phyloP scores from a whole-genome alignment of 2,888 invertebrate genomes.

The Polydesmus complanatus region DNA sequence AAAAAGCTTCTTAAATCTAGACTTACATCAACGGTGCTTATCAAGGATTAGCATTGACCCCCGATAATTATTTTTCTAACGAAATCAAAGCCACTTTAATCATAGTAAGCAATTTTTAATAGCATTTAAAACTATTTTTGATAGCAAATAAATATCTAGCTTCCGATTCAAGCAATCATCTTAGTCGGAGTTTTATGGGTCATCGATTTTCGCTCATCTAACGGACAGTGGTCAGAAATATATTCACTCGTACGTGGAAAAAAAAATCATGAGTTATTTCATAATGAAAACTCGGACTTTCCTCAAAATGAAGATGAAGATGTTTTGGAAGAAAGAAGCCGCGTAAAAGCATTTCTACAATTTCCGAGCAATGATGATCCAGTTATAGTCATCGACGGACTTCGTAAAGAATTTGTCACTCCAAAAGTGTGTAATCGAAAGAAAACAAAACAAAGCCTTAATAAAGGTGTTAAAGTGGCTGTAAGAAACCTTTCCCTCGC shows the following conservation, averaged over 20 bases:
- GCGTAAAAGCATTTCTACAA: slow-evolving; percentile 22
- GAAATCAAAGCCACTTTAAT: slow-evolving; percentile 54
- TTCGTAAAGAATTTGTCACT: slow-evolving; percentile 52
- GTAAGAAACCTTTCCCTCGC: slow-evolving; percentile 58
- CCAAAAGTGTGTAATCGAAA: slow-evolving; percentile 29
- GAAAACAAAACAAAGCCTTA: slow-evolving; percentile 25
- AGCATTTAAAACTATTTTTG: neutral
- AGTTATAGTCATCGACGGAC: slow-evolving; percentile 21
- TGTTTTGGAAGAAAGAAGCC: slow-evolving; percentile 47
- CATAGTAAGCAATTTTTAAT: slow-evolving; percentile 13
- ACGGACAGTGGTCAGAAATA: slow-evolving; percentile 11
- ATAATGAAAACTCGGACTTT: slow-evolving; percentile 30
- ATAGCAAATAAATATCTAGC: slow-evolving; percentile 2
- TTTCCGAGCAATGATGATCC: neutral
- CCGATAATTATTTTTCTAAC: slow-evolving; percentile 52
- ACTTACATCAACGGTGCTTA: too few relatives aligned
- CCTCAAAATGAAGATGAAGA: slow-evolving; percentile 58
- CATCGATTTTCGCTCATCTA: slow-evolving; percentile 13
- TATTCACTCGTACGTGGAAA: neutral
- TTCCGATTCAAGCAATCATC: slow-evolving; percentile 14
- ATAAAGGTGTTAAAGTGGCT: slow-evolving; percentile 42
- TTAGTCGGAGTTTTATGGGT: slow-evolving; percentile 8
- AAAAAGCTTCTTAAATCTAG: neutral
- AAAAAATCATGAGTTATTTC: neutral
- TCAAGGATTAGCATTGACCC: slow-evolving; percentile 32